Conservation (phyloP, 2,888 invertebrate genomes). For the Macrosiphum euphorbiae region DNA sequence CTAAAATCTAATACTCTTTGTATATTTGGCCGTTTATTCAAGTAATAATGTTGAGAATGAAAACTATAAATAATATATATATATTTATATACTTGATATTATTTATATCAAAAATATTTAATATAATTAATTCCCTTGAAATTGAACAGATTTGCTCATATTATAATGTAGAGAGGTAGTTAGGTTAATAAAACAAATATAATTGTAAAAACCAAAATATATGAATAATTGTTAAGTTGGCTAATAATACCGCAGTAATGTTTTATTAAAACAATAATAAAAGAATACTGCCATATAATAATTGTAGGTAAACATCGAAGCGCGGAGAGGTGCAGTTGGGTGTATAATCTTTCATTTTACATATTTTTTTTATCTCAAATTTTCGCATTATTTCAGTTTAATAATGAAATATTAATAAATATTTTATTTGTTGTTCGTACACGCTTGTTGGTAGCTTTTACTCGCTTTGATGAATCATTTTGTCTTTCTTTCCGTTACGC, state of each 20-base stretch:
- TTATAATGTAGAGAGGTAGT: neutral
- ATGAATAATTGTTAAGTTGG: neutral
- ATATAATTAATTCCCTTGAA: neutral
- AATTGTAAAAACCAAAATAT: neutral
- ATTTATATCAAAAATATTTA: neutral
- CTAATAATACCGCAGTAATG: neutral
- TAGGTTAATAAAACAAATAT: neutral
- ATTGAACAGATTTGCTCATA: neutral
- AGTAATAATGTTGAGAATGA: neutral
- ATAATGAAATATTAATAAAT: neutral
- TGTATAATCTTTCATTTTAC: neutral
- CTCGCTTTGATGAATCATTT: neutral
- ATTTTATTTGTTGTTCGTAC: neutral
- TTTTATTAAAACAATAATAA: neutral
- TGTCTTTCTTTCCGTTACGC: neutral
- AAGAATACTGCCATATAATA: neutral
- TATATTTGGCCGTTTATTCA: neutral
- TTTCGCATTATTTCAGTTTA: neutral
- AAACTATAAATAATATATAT: neutral
- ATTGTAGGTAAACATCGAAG: neutral
- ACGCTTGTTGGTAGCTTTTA: neutral
- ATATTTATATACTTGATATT: neutral
- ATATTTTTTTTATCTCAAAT: neutral
- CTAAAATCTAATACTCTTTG: neutral
- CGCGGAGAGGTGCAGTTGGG: neutral